A percentile compares a stretch with the other conserved stretches of the same genome.
Conservation (phyloP, 2,888 invertebrate genomes). For the Microctonus aethiopoides region DNA sequence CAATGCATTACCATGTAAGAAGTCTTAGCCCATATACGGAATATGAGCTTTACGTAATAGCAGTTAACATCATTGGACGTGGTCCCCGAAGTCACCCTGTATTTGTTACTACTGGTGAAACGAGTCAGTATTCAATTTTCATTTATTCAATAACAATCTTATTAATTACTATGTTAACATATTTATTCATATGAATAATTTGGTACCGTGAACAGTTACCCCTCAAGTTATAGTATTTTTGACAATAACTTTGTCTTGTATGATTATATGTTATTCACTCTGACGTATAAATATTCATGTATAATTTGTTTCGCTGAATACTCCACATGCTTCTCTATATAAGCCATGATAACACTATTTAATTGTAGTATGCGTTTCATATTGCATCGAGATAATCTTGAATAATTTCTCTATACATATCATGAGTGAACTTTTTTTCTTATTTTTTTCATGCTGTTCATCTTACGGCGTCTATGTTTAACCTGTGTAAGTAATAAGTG, state of each 20-base stretch:
- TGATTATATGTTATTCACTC: neutral
- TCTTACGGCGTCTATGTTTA: slow-evolving; percentile 39
- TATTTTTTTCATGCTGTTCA: slow-evolving; percentile 58
- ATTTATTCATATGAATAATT: neutral
- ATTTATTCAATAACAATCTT: neutral
- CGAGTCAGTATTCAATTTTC: slow-evolving; percentile 76
- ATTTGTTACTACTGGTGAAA: slow-evolving; percentile 95
- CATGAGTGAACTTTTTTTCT: slow-evolving; percentile 62
- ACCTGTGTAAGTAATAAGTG: slow-evolving; percentile 43
- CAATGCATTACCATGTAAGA: slow-evolving; percentile 91
- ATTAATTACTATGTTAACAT: neutral
- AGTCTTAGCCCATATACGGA: slow-evolving; percentile 93
- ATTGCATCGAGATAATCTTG: too few species aligned
- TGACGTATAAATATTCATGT: too few species aligned
- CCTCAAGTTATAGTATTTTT: neutral
- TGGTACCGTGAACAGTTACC: neutral
- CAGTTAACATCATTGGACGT: slow-evolving; percentile 93
- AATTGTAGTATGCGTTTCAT: too few species aligned
- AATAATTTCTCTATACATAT: slow-evolving; percentile 59
- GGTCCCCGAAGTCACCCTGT: slow-evolving; percentile 90
- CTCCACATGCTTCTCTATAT: too few species aligned
- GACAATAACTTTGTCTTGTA: neutral
- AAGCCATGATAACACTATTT: too few species aligned
- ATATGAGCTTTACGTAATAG: slow-evolving; percentile 96
- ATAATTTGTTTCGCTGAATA: too few species aligned